Evolutionary conservation across 2,888 invertebrate species (phyloP), one percentile per base, ranked within the genome.

Genomic region (Brenthis daphne): DNA sequence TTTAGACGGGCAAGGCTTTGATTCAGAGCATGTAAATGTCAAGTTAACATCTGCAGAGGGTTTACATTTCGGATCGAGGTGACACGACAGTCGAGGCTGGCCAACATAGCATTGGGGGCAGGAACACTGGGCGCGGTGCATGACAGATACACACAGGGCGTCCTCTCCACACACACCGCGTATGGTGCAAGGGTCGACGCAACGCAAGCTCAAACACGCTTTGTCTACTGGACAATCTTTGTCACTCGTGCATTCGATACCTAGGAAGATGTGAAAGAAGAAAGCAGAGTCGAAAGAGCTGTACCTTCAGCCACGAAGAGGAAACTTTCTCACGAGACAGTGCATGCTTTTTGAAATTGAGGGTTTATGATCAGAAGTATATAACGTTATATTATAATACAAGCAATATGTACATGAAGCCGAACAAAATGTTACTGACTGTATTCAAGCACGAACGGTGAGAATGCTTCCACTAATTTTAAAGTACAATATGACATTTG

Each of bases 161-260:
- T 98, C 98, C 82, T 95, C 94, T 77, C 98, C 98, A 88, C 98
- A 98, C 77, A 96, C 96, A 81, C 96, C 97, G 80, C 97, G 95
- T 84, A 97, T 94, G 83, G 95, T 95, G 93, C 98, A 98, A 76
- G 98, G 98, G 92, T 98, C 97, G 91, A 96, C 95, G 92, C 98
- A 98, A 93, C 96, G 96, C 91, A 96, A 95, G 93, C 96, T 96
- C 92, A 97, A 95, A 94, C 98, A 98, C 87, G 97, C 96, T 94
- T 97, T 96, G 93, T 98, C 97, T 93, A 96, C 96, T 79, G 97
- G 96, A 94, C 98, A 98, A 94, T 97, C 97, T 94, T 95, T 94
- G 94, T 98, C 97, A 92, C 95, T 95, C 94, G 95, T 95, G 94
- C 98, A 98, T 95, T 97, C 96, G 94, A 95, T 95, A 94, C 96